Base-by-base conservation (phyloP, 2,113 vertebrate genomes). In the Ramphastos sulfuratus region DNA sequence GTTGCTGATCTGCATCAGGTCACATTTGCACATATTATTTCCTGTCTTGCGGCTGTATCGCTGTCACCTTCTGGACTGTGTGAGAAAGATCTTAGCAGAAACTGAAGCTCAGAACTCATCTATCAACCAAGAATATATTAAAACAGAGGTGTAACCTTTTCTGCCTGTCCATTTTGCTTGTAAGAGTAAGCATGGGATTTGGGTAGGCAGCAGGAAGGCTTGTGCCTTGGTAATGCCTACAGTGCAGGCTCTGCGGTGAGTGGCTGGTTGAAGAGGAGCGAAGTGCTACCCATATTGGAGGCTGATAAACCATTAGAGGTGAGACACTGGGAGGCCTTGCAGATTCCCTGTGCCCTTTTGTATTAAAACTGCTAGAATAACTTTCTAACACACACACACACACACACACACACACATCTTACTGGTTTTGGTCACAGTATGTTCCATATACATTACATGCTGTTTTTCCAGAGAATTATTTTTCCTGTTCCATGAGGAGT, bases 1-100 rank as follows among this genome's bases (percentile, higher is more conserved):
- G 55, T 83, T 92, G 31, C 72, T 90, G 82, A 92, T 83, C 90
- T 92, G 87, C 58, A 25, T 85, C 80, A 76, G 89, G 74, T 85
- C 65, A 78, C 6, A 24, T 78, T 85, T 88, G 64, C 58, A 37
- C 59, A 46, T 37, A 12, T 75, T 75, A 48, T 89, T 85, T 87
- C 16, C 52, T 56, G 37, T 73, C 87, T 73, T 71, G 60, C 1
- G 5, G 42, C 24, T 87, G 24, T 73, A 12, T 25, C 23, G 52
- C 8, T 15, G 79, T 76, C 5, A 7, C 35, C 80, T 80, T 63
- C 67, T 31, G 11, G 28, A 39, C 39, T 42, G 16, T 0, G 7
- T 10, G 33, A 66, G 78, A 79, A 60, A 85, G 56, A 24, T 56
- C 77, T 91, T 77, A 74, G 52, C 50, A 79, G 37, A 63, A 82